Percentiles rank a stretch among this genome's conserved stretches.
Conservation (phyloP, 2,888 invertebrate genomes). For the Polydrusus cervinus region DNA sequence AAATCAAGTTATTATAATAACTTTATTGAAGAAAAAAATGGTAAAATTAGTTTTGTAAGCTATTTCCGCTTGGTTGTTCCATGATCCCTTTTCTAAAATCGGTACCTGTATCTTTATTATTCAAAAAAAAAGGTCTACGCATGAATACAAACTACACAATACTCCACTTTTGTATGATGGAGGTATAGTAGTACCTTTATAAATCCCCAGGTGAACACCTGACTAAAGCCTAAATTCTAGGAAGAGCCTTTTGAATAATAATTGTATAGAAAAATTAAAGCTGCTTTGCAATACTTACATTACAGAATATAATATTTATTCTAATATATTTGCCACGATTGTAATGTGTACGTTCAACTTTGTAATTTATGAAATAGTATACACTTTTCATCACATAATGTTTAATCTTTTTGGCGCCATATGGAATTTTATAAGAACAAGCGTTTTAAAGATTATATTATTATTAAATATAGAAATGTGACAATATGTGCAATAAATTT, state of each 20-base stretch:
- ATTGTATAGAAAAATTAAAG: not conserved
- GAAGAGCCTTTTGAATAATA: slow-evolving; percentile 7
- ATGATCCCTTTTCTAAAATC: not conserved
- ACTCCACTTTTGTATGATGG: slow-evolving; percentile 13
- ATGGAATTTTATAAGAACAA: slow-evolving; percentile 45
- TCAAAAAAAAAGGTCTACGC: slow-evolving; percentile 1
- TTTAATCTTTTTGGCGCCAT: slow-evolving; percentile 52
- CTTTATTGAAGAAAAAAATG: not conserved
- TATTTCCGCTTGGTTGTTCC: slow-evolving; percentile 9
- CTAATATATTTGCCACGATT: slow-evolving; percentile 18
- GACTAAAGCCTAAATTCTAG: not conserved
- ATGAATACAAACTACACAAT: not conserved
- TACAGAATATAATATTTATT: slow-evolving; percentile 18
- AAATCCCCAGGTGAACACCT: slow-evolving; percentile 20
- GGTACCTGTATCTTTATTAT: slow-evolving; percentile 19
- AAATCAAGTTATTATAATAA: not conserved
- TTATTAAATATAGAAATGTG: slow-evolving; percentile 40
- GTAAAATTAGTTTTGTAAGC: slow-evolving; percentile 11
- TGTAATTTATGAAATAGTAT: slow-evolving; percentile 13
- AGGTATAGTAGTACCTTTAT: slow-evolving; percentile 1
- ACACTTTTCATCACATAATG: slow-evolving; percentile 47
- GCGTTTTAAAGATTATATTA: slow-evolving; percentile 45
- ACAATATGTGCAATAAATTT: slow-evolving; percentile 31
- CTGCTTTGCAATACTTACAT: not conserved
- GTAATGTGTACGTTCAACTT: slow-evolving; percentile 34